These are phyloP conservation scores for Apoda limacodes DNA, from an alignment of 2,888 invertebrate species.

Conservation along the genomic window DNA sequence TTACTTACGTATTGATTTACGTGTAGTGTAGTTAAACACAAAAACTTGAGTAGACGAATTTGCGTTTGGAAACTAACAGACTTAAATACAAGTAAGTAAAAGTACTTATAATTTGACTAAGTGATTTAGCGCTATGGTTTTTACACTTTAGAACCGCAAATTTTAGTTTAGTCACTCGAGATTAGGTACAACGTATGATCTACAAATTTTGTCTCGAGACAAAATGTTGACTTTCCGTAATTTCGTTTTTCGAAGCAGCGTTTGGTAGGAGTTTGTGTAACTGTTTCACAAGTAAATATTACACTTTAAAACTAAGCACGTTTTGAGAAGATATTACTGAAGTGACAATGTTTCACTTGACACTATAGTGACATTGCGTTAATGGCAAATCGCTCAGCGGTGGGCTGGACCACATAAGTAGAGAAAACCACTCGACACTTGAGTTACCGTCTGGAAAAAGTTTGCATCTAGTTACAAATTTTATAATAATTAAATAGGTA, in stretches of 20 bases:
- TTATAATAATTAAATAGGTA: no score
- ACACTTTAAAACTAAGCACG: conserved; percentile 42
- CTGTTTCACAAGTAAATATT: conserved; percentile 40
- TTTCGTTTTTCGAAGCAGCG: conserved; percentile 34
- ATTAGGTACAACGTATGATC: conserved; percentile 1
- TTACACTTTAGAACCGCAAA: conserved; percentile 1
- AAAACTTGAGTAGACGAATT: no score
- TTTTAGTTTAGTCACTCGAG: not conserved
- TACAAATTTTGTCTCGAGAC: conserved; percentile 25
- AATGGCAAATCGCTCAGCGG: no score
- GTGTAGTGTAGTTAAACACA: no score
- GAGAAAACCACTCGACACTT: no score
- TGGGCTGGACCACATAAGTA: no score
- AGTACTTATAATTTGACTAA: conserved; percentile 10
- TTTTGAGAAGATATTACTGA: conserved; percentile 45
- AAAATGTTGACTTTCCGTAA: conserved; percentile 30
- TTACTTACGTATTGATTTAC: no score
- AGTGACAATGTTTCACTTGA: conserved; percentile 41
- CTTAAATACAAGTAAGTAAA: no score
- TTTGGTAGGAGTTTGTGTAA: conserved; percentile 45
- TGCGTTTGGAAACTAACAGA: no score
- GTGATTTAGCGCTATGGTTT: conserved; percentile 6
- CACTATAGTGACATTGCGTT: conserved; percentile 42
- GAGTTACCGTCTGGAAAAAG: no score
- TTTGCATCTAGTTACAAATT: no score